Evolutionary conservation across 2,888 invertebrate species (phyloP).

Genomic region (Morpho deidamia): DNA sequence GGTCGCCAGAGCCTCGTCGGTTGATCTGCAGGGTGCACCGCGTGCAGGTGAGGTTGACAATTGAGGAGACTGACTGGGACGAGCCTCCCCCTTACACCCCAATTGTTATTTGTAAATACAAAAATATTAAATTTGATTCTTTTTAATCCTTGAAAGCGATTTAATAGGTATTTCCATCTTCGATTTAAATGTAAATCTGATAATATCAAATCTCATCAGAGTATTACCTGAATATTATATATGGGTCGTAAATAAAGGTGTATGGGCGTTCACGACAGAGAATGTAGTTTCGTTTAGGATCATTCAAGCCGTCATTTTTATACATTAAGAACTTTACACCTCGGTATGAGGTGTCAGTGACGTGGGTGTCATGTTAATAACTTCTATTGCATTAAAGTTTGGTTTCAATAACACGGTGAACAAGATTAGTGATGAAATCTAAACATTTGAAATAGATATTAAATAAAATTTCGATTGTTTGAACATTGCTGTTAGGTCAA

Average conservation of each 20-base stretch:
- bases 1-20: too few relatives aligned
- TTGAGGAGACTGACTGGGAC: too few relatives aligned
- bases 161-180: slow-evolving; percentile 32
- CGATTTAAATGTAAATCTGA: slow-evolving; percentile 58
- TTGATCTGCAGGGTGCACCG: too few relatives aligned
- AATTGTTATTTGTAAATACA: neutral
- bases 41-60: too few relatives aligned
- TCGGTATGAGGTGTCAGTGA: slow-evolving; percentile 22
- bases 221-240: slow-evolving; percentile 28
- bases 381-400: neutral
- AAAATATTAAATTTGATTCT: slow-evolving; percentile 5
- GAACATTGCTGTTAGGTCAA: too few relatives aligned
- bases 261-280: slow-evolving; percentile 42
- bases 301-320: slow-evolving; percentile 31
- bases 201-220: slow-evolving; percentile 50
- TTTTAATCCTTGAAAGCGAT: slow-evolving; percentile 21
- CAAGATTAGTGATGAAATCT: too few relatives aligned
- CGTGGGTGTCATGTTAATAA: slow-evolving; percentile 5
- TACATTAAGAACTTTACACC: slow-evolving; percentile 42
- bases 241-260: slow-evolving; percentile 32
- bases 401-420: neutral
- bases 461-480: too few relatives aligned
- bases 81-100: too few relatives aligned
- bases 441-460: too few relatives aligned
- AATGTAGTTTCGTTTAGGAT: slow-evolving; percentile 31